phyloP scores from a whole-genome alignment of 2,888 invertebrate genomes.

The Sussaba pulchella region DNA sequence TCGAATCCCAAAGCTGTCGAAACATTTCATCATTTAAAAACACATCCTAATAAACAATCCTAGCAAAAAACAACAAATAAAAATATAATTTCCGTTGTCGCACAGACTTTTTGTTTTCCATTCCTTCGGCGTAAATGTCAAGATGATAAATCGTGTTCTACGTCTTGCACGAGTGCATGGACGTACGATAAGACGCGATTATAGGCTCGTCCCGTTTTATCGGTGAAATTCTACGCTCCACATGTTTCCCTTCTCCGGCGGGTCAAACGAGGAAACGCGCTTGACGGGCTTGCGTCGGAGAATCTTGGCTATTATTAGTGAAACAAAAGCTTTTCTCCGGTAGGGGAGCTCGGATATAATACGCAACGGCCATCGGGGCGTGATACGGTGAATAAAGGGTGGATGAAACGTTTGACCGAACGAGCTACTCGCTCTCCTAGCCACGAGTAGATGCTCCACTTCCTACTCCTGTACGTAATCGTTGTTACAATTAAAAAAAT shows the following conservation, averaged over 20 bases:
- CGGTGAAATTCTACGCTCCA: slow-evolving; percentile 50
- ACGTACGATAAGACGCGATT: slow-evolving; percentile 7
- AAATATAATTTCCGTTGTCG: too few relatives aligned
- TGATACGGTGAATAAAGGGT: slow-evolving; percentile 67
- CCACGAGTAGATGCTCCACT: slow-evolving; percentile 32
- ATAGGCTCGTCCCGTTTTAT: slow-evolving; percentile 21
- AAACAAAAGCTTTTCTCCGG: slow-evolving; percentile 69
- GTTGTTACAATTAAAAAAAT: background rate
- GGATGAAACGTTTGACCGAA: slow-evolving; percentile 37
- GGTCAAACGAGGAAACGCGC: slow-evolving; percentile 61
- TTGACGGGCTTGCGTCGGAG: slow-evolving; percentile 31
- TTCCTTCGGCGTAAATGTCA: too few relatives aligned
- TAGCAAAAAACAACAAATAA: too few relatives aligned
- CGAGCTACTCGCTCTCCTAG: slow-evolving; percentile 42
- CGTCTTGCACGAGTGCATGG: background rate
- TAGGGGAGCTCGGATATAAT: slow-evolving; percentile 68
- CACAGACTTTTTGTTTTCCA: too few relatives aligned
- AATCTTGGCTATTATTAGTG: slow-evolving; percentile 79
- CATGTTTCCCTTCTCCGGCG: slow-evolving; percentile 51
- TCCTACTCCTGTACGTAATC: slow-evolving; percentile 2
- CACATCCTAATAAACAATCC: too few relatives aligned
- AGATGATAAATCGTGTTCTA: too few relatives aligned
- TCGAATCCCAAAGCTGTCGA: too few relatives aligned
- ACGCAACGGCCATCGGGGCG: slow-evolving; percentile 77
- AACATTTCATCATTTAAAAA: too few relatives aligned